Conservation (phyloP, 2,888 invertebrate genomes). For the Calameuta idolon region DNA sequence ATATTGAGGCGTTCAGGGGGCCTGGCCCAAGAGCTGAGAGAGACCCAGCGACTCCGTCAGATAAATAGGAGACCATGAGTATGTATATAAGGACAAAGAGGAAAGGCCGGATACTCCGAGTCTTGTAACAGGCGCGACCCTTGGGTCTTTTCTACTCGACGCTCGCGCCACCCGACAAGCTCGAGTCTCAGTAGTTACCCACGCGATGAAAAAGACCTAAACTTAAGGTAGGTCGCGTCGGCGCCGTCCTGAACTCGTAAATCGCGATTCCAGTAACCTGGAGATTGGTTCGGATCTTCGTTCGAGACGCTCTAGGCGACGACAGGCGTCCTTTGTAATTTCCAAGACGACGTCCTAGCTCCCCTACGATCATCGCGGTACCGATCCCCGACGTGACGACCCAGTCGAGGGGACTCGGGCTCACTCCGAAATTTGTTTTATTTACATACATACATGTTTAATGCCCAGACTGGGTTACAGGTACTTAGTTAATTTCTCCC, state of each 20-base stretch:
- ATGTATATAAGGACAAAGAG: background rate
- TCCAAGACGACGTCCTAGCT: too few species aligned
- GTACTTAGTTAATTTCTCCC: slow-evolving; percentile 24
- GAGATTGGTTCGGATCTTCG: background rate
- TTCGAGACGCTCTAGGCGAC: background rate
- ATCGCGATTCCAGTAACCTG: background rate
- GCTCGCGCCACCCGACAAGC: background rate
- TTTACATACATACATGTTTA: slow-evolving; percentile 6
- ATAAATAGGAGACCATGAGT: background rate
- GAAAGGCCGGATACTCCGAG: background rate
- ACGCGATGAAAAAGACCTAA: background rate
- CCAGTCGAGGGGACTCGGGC: background rate
- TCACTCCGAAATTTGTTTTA: slow-evolving; percentile 4
- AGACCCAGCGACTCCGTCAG: background rate
- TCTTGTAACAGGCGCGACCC: background rate
- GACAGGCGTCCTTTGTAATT: background rate
- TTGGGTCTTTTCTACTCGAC: background rate
- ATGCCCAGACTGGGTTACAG: slow-evolving; percentile 13
- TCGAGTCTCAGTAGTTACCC: background rate
- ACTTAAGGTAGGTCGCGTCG: background rate
- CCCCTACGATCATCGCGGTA: background rate
- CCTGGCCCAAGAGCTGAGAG: background rate
- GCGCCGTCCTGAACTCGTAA: background rate
- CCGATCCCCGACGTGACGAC: background rate
- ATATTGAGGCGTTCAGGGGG: background rate